Evolutionary conservation across 2,113 vertebrate genomes (phyloP).

Genomic region (Chaetodon auriga): DNA sequence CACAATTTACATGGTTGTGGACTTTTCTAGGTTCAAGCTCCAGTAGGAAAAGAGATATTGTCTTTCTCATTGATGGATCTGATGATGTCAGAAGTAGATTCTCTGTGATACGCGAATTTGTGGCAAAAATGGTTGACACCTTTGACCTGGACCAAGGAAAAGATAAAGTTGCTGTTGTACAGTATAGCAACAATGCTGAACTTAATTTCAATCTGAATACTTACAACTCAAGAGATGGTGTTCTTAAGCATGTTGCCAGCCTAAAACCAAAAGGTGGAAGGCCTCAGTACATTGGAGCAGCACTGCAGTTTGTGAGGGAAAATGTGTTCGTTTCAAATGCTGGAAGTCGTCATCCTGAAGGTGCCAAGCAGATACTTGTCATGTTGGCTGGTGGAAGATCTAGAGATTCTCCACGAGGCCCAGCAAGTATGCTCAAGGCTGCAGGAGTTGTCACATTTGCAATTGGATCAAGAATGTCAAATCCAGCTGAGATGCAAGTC

Average conservation of each 20-base stretch:
- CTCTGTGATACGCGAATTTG: slow-evolving; percentile 76
- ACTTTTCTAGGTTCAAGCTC: slow-evolving; percentile 68
- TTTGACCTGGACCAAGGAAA: slow-evolving; percentile 78
- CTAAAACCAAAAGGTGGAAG: slow-evolving; percentile 80
- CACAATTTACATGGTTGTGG: slow-evolving; percentile 6
- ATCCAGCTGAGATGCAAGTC: slow-evolving; percentile 69
- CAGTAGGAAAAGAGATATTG: slow-evolving; percentile 77
- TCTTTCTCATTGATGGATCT: slow-evolving; percentile 86
- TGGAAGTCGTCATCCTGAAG: slow-evolving; percentile 67
- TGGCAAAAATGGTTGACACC: slow-evolving; percentile 71
- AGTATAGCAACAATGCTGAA: slow-evolving; percentile 82
- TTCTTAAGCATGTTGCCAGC: slow-evolving; percentile 67
- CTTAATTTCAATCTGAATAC: slow-evolving; percentile 77
- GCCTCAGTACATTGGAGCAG: slow-evolving; percentile 80
- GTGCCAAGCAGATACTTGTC: slow-evolving; percentile 79
- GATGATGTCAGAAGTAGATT: slow-evolving; percentile 81
- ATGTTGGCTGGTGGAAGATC: slow-evolving; percentile 81
- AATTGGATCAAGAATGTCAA: slow-evolving; percentile 76
- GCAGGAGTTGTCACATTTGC: slow-evolving; percentile 75
- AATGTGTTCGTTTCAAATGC: slow-evolving; percentile 73
- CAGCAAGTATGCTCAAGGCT: slow-evolving; percentile 74
- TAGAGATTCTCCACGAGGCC: slow-evolving; percentile 78
- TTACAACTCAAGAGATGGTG: slow-evolving; percentile 70
- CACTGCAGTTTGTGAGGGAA: slow-evolving; percentile 80
- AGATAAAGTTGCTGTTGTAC: slow-evolving; percentile 83